Evolutionary conservation across 2,888 invertebrate species (phyloP).

Genomic region (Chrysodeixis includens): DNA sequence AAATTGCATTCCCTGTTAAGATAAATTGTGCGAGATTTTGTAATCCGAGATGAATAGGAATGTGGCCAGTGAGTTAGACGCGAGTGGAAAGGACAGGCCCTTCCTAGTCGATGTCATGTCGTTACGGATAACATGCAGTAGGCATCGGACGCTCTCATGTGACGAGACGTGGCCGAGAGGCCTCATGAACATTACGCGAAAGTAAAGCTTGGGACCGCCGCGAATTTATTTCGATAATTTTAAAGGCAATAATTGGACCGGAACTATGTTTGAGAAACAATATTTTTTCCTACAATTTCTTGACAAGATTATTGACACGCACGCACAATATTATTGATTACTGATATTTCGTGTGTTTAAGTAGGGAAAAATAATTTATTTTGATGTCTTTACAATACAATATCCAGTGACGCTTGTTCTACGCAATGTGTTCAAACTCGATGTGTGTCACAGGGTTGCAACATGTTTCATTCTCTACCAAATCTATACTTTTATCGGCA

Average conservation of each 20-base stretch:
- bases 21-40: constrained; percentile 72
- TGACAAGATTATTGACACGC: too few relatives aligned
- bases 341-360: too few relatives aligned
- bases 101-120: constrained; percentile 47
- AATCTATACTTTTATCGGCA: constrained; percentile 14
- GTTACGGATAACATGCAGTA: constrained; percentile 20
- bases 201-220: neutral
- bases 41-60: constrained; percentile 64
- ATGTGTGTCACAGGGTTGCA: neutral
- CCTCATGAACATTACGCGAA: neutral
- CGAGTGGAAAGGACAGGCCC: constrained; percentile 55
- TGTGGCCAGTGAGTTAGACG: constrained; percentile 56
- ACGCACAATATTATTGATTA: too few relatives aligned
- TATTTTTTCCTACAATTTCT: too few relatives aligned
- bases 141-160: constrained; percentile 10
- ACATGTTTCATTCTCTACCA: neutral
- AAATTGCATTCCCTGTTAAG: constrained; percentile 69
- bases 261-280: too few relatives aligned
- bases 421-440: too few relatives aligned
- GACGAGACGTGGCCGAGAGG: constrained; percentile 19
- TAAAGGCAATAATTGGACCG: too few relatives aligned
- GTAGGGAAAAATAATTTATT: too few relatives aligned
- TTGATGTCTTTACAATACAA: too few relatives aligned
- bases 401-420: too few relatives aligned
- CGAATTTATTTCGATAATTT: too few relatives aligned